phyloP scores from a whole-genome alignment of 1,140 invertebrate species.

The Neodiprion lecontei region DNA sequence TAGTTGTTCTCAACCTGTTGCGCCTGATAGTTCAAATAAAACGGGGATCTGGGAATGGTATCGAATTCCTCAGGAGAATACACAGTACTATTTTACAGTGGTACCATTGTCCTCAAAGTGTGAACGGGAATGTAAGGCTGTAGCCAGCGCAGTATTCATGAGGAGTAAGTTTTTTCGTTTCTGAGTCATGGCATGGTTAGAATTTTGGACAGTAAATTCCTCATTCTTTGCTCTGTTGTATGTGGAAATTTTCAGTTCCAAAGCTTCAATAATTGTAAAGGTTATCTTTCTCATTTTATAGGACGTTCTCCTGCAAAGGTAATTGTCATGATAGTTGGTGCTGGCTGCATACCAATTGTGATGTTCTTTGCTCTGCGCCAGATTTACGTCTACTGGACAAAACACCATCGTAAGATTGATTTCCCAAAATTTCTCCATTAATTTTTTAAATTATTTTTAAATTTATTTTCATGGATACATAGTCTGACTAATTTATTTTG shows the following conservation, averaged over 20 bases:
- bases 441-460: too few relatives aligned
- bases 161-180: conserved; percentile 43
- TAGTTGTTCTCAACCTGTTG: conserved; percentile 24
- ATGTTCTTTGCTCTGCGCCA: neutral
- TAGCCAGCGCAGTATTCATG: conserved; percentile 27
- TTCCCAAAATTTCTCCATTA: too few relatives aligned
- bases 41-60: conserved; percentile 31
- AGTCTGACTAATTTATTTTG: neutral
- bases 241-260: neutral
- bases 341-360: neutral
- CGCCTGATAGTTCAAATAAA: conserved; percentile 26
- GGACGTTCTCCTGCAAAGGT: neutral
- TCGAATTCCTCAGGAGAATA: conserved; percentile 40
- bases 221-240: conserved; percentile 6
- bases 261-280: neutral
- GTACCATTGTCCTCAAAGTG: conserved; percentile 45
- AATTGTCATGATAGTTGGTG: neutral
- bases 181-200: conserved; percentile 52
- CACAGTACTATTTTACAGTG: conserved; percentile 52
- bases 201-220: conserved; percentile 29
- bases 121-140: conserved; percentile 32
- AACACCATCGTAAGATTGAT: neutral
- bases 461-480: too few relatives aligned
- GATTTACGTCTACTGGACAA: neutral
- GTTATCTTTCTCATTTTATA: neutral